Evolutionary conservation across 2,888 invertebrate species (phyloP).

Genomic region (Drosophila meridiana): DNA sequence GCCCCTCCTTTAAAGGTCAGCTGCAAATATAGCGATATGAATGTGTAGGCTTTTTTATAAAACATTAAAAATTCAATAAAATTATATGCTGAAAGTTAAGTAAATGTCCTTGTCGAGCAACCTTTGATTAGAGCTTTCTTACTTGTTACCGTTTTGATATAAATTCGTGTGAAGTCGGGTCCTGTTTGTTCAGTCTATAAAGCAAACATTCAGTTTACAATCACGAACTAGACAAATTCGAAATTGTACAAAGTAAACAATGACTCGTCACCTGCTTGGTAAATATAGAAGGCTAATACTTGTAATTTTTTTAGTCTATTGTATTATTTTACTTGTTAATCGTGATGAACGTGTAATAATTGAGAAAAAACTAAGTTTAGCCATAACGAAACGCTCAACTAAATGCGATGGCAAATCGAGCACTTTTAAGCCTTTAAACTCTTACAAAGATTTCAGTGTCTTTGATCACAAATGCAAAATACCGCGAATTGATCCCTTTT

Average conservation of each 20-base stretch:
- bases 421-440: not conserved
- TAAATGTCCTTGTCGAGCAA: no score
- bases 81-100: no score
- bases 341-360: not conserved
- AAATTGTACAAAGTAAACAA: not conserved
- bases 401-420: not conserved
- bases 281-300: not conserved
- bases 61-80: no score
- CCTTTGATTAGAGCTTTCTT: not conserved
- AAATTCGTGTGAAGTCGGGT: no score
- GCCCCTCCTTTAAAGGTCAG: no score
- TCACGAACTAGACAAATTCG: not conserved
- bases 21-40: no score
- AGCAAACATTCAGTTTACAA: not conserved
- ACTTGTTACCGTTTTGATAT: no score
- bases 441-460: constrained; percentile 22
- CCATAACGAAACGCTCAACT: not conserved
- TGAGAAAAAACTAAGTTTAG: not conserved
- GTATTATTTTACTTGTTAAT: not conserved
- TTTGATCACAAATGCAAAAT: constrained; percentile 87
- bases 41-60: no score
- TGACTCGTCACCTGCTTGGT: not conserved
- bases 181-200: not conserved
- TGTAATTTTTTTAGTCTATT: not conserved
- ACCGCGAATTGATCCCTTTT: constrained; percentile 87